These are phyloP conservation scores for Sipunculus nudus DNA, from an alignment of 2,888 invertebrate species.

Conservation along the genomic window DNA sequence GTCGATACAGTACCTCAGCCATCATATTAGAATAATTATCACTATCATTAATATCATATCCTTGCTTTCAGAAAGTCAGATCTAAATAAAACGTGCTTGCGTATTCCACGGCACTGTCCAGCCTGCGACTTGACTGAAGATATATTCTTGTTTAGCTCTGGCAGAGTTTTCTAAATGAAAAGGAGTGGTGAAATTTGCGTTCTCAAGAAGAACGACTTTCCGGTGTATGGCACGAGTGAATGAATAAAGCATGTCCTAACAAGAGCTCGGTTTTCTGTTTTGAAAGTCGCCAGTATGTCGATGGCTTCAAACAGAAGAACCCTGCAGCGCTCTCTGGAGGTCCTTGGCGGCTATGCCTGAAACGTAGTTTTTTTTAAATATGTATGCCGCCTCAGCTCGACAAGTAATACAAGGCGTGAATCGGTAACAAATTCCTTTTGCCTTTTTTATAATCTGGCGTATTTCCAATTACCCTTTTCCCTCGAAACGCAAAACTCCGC, in stretches of 20 bases:
- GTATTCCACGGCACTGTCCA: neutral
- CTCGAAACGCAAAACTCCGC: no score
- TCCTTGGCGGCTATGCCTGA: no score
- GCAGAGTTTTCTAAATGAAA: neutral
- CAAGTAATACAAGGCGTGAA: no score
- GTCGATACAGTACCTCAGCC: constrained; percentile 9
- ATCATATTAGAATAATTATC: neutral
- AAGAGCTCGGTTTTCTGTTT: neutral
- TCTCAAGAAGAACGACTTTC: neutral
- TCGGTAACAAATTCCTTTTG: no score
- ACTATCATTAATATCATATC: no score
- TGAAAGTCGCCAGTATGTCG: neutral
- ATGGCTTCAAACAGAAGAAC: neutral
- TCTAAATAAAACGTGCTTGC: neutral
- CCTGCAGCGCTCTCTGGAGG: neutral
- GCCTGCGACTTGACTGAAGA: neutral
- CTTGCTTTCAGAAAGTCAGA: neutral
- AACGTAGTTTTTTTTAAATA: no score
- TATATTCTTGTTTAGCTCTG: neutral
- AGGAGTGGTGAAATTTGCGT: no score
- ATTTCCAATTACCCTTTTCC: no score
- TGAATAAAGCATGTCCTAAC: neutral
- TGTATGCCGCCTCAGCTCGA: no score
- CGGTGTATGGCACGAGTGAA: neutral
- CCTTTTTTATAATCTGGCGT: no score